Base-by-base conservation (phyloP, 2,797 vertebrate species). In the Semotilus atromaculatus region DNA sequence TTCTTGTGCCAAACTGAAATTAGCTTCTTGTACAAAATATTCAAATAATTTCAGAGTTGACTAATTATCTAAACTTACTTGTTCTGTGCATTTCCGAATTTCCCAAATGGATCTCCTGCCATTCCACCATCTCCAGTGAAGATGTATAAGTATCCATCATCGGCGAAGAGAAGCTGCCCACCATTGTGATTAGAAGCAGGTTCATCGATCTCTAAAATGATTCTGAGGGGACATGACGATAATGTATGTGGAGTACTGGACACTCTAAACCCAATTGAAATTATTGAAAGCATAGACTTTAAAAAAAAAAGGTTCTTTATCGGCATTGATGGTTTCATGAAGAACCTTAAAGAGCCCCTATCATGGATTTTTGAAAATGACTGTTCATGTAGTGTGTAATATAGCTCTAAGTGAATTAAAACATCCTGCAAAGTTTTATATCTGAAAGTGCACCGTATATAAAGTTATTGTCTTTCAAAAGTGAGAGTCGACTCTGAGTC, bases 81-180 rank as follows among this genome's bases (percentile, higher is more conserved):
- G 95, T 99, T 99, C 88, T 99, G 98, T 2, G 98, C 94, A 9
- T 99, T 99, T 89, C 98, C 98, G 81, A 96, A 97, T 86, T 94
- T 93, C 8, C 98, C 98, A 80, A 99, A 99, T 51, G 98, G 98
- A 90, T 99, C 98, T 84, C 98, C 98, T 4, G 97, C 97, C 98
- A 99, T 99, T 51, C 98, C 98, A 18, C 98, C 98, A 0, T 99
- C 98, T 48, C 98, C 98, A 8, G 97, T 98, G 89, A 99, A 99
- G 90, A 99, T 96, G 89, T 99, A 99, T 88, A 99, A 94, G 91
- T 96, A 98, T 0, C 95, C 97, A 6, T 99, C 98, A 36, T 97
- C 95, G 67, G 96, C 97, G 48, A 99, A 99, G 19, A 99, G 96
- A 85, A 99, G 88, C 89, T 98, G 95, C 29, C 98, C 98, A 82